Evolutionary conservation across 2,113 vertebrate species (phyloP).

Genomic region (Oxygymnocypris stewartii): DNA sequence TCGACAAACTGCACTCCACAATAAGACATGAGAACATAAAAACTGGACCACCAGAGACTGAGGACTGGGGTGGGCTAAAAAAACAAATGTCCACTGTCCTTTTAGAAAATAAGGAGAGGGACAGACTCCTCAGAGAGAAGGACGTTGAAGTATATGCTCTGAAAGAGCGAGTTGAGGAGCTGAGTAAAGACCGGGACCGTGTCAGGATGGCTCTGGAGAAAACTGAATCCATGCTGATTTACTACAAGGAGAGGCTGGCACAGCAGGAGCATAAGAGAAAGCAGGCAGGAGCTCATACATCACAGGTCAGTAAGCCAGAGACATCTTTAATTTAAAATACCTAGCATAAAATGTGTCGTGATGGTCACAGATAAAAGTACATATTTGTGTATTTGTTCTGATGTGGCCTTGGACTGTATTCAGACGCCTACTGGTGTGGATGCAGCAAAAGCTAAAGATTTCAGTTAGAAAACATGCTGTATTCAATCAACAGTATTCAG

Average conservation of each 20-base stretch:
- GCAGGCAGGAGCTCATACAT: neutral
- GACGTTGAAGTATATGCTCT: conserved; percentile 60
- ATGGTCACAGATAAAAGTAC: neutral
- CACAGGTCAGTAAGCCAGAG: conserved; percentile 44
- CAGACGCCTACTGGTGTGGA: neutral
- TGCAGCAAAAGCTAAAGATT: neutral
- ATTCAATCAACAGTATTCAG: neutral
- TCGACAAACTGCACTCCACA: conserved; percentile 18
- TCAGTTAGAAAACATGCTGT: neutral
- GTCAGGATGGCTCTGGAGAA: conserved; percentile 62
- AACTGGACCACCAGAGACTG: neutral
- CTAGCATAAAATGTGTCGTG: neutral
- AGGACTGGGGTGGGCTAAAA: conserved; percentile 1
- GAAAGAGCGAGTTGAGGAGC: conserved; percentile 60
- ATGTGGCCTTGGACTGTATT: neutral
- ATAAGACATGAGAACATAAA: neutral
- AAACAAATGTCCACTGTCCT: conserved; percentile 35
- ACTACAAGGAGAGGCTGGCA: conserved; percentile 53
- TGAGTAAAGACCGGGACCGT: conserved; percentile 61
- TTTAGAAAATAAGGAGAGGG: conserved; percentile 54
- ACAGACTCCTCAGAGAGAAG: conserved; percentile 53
- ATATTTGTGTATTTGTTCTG: neutral
- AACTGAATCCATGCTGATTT: conserved; percentile 64
- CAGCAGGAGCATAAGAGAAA: conserved; percentile 51
- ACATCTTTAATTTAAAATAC: neutral